A percentile compares a stretch with the other conserved stretches of the same genome.
phyloP scores from a whole-genome alignment of 2,888 invertebrate species.

The Agelastica alni region DNA sequence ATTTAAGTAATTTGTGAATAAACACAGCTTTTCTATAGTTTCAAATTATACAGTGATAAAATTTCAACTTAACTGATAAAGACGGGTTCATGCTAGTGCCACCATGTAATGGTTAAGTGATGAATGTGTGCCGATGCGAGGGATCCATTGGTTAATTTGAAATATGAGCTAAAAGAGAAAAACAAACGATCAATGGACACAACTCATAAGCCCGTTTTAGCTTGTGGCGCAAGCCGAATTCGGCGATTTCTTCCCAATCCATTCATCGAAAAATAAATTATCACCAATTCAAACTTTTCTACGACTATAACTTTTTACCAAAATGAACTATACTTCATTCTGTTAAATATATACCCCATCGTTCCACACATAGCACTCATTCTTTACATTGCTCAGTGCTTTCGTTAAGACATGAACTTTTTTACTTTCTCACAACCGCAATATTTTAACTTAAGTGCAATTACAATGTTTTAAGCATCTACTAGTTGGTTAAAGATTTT shows the following conservation, averaged over 20 bases:
- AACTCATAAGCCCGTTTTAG: constrained; percentile 52
- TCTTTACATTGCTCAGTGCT: constrained; percentile 1
- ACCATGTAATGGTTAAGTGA: constrained; percentile 49
- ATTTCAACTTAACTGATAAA: no score
- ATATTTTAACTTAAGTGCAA: no score
- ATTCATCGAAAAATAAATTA: constrained; percentile 50
- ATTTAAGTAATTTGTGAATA: no score
- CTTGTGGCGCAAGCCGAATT: constrained; percentile 43
- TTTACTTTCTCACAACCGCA: no score
- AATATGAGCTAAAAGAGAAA: constrained; percentile 50
- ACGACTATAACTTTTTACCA: constrained; percentile 44
- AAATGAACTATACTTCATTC: constrained; percentile 30
- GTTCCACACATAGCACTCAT: constrained; percentile 21
- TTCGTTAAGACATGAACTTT: constrained; percentile 4
- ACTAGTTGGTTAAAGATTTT: no score
- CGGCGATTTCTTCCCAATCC: constrained; percentile 48
- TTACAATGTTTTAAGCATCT: no score
- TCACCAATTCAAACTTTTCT: constrained; percentile 52
- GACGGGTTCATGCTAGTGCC: no score
- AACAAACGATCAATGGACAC: constrained; percentile 52
- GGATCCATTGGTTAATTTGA: constrained; percentile 51
- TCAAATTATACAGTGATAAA: no score
- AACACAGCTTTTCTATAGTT: no score
- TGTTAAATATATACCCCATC: constrained; percentile 25
- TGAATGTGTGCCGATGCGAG: constrained; percentile 51